Evolutionary conservation across 2,888 invertebrate genomes (phyloP), one percentile per base, ranked within the genome.

Genomic region (Mesorhabditis spiculigera): DNA sequence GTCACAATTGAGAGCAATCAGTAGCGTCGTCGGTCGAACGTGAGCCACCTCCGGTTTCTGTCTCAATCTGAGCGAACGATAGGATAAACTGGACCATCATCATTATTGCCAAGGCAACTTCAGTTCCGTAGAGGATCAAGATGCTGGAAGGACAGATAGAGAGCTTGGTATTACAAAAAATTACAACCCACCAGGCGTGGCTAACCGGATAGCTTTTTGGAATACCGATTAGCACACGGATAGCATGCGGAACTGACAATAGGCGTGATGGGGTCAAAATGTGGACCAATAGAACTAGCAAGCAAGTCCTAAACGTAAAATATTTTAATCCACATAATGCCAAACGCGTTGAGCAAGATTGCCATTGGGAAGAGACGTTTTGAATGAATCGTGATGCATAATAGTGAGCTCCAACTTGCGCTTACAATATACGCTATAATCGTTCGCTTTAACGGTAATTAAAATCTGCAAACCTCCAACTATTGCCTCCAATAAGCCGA

Each of bases 1-100:
- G n/a, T 50, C n/a, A 50, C n/a, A 50, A n/a, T n/a, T 50, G 58
- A 13, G 58, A 50, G 58, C 58, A 50, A 50, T 50, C n/a, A n/a
- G 58, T 50, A 13, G 58, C 8, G n/a, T 50, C n/a, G 58, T 10
- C 10, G 8, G 58, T 13, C 8, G 58, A 13, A n/a, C 10, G n/a
- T 10, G 58, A 50, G 10, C 10, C 58, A n/a, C 58, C n/a, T 50
- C n/a, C 58, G 58, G 58, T 13, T 50, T 50, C 10, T 13, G 8
- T n/a, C 10, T 13, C n/a, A n/a, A 50, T 13, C 8, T n/a, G 58
- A 50, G n/a, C n/a, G 10, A n/a, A 50, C 58, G 58, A 13, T n/a
- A 50, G 10, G n/a, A 50, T n/a, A 13, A 50, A 3, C n/a, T 13
- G 58, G 8, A 50, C 10, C 58, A 50, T n/a, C 58, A 50, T 13